Percentiles rank a stretch among this genome's conserved stretches.
Conservation (phyloP, 1,140 invertebrate species). For the Drosophila murphyi region DNA sequence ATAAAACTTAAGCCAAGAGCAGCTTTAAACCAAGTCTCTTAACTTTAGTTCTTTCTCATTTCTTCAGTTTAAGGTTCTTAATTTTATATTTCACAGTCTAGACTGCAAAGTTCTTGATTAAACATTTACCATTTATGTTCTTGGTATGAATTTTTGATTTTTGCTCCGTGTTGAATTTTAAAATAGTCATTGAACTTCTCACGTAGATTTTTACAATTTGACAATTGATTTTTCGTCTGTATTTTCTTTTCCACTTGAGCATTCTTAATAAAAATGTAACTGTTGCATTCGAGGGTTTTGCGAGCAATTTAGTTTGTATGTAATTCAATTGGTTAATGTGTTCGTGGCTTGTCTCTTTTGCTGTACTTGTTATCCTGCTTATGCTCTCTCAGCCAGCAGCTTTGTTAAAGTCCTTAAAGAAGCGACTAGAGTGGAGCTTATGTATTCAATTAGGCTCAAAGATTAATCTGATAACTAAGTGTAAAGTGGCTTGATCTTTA, state of each 20-base stretch:
- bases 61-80: neutral
- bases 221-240: neutral
- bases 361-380: neutral
- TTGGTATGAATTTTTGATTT: too few relatives aligned
- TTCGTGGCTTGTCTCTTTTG: neutral
- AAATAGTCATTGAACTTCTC: neutral
- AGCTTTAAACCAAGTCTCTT: neutral
- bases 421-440: neutral
- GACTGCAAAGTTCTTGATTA: too few relatives aligned
- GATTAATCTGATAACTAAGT: neutral
- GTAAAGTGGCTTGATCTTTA: too few relatives aligned
- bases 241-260: neutral
- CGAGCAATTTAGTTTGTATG: neutral
- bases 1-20: neutral
- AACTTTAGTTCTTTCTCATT: neutral
- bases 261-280: slow-evolving; percentile 17
- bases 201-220: slow-evolving; percentile 6
- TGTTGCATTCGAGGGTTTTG: neutral
- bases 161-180: neutral
- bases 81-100: too few relatives aligned
- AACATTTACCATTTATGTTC: too few relatives aligned
- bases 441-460: too few relatives aligned
- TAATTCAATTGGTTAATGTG: slow-evolving; percentile 23
- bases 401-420: neutral
- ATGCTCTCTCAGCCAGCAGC: neutral